A percentile compares a stretch with the other conserved stretches of the same genome.
phyloP scores from a whole-genome alignment of 2,113 vertebrate species.

The Chionodraco myersi region DNA sequence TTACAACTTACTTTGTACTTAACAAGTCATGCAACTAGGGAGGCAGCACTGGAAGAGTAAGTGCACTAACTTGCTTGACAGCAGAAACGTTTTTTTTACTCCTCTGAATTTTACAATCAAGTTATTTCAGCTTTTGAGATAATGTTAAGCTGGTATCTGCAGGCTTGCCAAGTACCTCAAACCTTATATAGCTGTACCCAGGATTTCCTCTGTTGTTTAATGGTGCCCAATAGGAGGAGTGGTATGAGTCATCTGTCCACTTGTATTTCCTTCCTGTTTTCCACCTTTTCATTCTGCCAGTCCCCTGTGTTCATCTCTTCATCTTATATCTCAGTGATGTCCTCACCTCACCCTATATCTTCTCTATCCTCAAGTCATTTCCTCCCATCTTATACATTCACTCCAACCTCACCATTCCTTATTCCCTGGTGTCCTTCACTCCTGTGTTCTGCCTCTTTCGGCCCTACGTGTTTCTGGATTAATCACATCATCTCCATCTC shows the following conservation, averaged over 20 bases:
- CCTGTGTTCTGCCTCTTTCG: constrained; percentile 33
- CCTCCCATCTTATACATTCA: neutral
- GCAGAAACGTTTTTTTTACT: neutral
- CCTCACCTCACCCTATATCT: constrained; percentile 22
- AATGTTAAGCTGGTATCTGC: neutral
- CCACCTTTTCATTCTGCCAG: neutral
- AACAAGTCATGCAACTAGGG: neutral
- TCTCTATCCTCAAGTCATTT: neutral
- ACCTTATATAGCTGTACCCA: neutral
- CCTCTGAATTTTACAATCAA: neutral
- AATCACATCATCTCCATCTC: constrained; percentile 68
- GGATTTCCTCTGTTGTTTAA: neutral
- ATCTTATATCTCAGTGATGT: neutral
- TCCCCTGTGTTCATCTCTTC: constrained; percentile 1
- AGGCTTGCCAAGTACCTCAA: neutral
- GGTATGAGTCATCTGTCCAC: neutral
- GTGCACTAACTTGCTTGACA: neutral
- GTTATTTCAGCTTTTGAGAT: neutral
- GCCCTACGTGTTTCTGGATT: constrained; percentile 55
- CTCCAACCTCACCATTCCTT: neutral
- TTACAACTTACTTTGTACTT: neutral
- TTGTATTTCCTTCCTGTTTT: neutral
- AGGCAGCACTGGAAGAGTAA: neutral
- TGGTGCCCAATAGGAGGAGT: neutral
- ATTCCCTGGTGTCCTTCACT: neutral